Base-by-base conservation (phyloP, 2,888 invertebrate species). In the Ennomos quercinarius region DNA sequence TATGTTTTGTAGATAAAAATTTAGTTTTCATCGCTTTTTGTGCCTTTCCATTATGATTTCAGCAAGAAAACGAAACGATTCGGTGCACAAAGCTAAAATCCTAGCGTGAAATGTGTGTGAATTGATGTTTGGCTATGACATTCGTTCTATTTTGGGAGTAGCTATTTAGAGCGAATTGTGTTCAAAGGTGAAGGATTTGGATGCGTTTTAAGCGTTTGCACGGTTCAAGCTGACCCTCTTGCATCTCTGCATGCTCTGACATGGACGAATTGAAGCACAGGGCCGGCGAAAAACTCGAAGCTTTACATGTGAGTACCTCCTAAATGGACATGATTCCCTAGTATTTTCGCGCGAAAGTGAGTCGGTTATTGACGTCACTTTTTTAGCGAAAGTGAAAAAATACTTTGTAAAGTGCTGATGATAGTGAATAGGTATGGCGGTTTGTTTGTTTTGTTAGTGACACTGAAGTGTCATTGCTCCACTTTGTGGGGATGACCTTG, bases 181-280 rank as follows among this genome's bases (percentile, higher is more conserved):
- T 84, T 78, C 92, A 91, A 91, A 91, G 91, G 91, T 91, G 84
- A 87, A 90, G 86, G 88, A 82, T 88, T 86, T 81, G 78, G 72
- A 75, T 80, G 80, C 81, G 80, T 81, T 81, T 81, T 83, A 81
- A 77, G 75, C 72, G 74, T 80, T 79, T 75, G 73, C 80, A 75
- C 79, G 73, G 78, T 74, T 77, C 76, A 81, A 70, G 71, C 72
- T 72, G 74, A 76, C 76, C 78, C 76, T 78, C 76, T 78, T 66
- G 71, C 74, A 68, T 70, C 78, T 77, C 69, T 72, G 68, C 66
- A 71, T 68, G 76, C 76, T 70, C 74, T 80, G 85, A 80, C 74
- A 92, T 93, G 89, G 93, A 93, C 72, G 92, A 90, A 67, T 73
- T 93, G 61, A 90, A 89, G 77, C 68, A 83, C 68, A 83, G 83